Percentiles rank a stretch among this genome's conserved stretches.
phyloP scores from a whole-genome alignment of 2,888 invertebrate genomes.

The Meganola albula region DNA sequence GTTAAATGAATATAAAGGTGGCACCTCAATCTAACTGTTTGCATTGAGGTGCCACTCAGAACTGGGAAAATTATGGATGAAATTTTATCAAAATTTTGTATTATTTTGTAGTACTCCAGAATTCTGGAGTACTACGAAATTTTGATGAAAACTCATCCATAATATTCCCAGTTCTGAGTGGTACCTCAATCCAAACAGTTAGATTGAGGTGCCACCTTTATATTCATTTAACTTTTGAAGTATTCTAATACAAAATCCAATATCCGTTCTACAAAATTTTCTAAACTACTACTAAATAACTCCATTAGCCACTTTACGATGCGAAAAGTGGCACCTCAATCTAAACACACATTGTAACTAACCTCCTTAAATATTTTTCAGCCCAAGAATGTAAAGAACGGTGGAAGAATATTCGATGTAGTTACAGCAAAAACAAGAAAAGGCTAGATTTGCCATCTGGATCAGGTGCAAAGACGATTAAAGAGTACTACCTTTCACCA shows the following conservation, averaged over 20 bases:
- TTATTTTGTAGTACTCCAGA: too few relatives aligned
- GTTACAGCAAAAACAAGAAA: slow-evolving; percentile 13
- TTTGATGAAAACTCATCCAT: slow-evolving; percentile 7
- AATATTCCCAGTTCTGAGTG: slow-evolving; percentile 1
- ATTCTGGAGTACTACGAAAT: slow-evolving; percentile 1
- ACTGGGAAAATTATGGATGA: slow-evolving; percentile 5
- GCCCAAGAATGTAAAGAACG: slow-evolving; percentile 16
- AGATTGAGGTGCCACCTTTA: not conserved
- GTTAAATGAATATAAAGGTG: not conserved
- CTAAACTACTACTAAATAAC: slow-evolving; percentile 1
- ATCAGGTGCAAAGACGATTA: slow-evolving; percentile 12
- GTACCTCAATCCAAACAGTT: not conserved
- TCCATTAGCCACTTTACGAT: slow-evolving; percentile 4
- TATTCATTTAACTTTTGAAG: not conserved
- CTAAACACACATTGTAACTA: slow-evolving; percentile 8
- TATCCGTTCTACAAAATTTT: slow-evolving; percentile 2
- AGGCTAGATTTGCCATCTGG: slow-evolving; percentile 11
- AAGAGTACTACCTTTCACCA: slow-evolving; percentile 13
- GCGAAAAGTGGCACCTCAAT: slow-evolving; percentile 7
- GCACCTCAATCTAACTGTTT: not conserved
- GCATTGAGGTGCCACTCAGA: not conserved
- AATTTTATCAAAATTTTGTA: slow-evolving; percentile 3
- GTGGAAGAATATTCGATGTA: slow-evolving; percentile 16
- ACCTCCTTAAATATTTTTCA: slow-evolving; percentile 14
- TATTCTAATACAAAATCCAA: slow-evolving; percentile 1